Percentiles rank a stretch among this genome's conserved stretches.
phyloP scores from a whole-genome alignment of 2,113 vertebrate species.

The Xenopus borealis region DNA sequence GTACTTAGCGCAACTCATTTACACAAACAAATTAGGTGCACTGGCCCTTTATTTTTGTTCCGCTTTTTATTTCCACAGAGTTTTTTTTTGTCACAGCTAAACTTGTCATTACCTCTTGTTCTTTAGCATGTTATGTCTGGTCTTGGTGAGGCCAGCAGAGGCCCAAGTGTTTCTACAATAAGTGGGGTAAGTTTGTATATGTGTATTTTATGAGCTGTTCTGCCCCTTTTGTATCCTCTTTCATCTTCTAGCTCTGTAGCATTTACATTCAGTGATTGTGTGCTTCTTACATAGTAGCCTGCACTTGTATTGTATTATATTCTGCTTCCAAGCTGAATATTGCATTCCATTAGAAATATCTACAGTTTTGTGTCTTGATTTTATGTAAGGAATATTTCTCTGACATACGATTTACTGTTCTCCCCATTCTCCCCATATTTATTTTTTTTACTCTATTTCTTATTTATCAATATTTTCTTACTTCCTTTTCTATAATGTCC shows the following conservation, averaged over 20 bases:
- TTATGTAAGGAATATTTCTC: constrained; percentile 8
- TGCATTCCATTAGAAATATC: neutral
- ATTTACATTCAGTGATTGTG: too few relatives aligned
- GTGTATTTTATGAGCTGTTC: too few relatives aligned
- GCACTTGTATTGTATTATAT: too few relatives aligned
- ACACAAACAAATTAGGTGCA: too few relatives aligned
- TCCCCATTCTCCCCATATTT: neutral
- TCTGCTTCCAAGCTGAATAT: neutral
- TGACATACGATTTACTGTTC: constrained; percentile 23
- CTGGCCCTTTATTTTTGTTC: too few relatives aligned
- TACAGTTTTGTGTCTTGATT: neutral
- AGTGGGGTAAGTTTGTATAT: constrained; percentile 61
- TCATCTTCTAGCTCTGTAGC: too few relatives aligned
- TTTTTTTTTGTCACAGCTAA: too few relatives aligned
- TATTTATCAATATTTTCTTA: too few relatives aligned
- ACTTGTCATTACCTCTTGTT: constrained; percentile 8
- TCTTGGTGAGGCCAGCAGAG: constrained; percentile 68
- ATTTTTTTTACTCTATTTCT: neutral
- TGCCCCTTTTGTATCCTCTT: too few relatives aligned
- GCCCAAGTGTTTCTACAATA: constrained; percentile 68
- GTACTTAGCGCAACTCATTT: too few relatives aligned
- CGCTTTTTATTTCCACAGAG: too few relatives aligned
- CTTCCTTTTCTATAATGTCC: neutral
- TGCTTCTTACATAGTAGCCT: too few relatives aligned
- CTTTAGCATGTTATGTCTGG: constrained; percentile 75